Evolutionary conservation across 1,140 invertebrate species (phyloP), one percentile per base, ranked within the genome.

Genomic region (Oncopeltus fasciatus): DNA sequence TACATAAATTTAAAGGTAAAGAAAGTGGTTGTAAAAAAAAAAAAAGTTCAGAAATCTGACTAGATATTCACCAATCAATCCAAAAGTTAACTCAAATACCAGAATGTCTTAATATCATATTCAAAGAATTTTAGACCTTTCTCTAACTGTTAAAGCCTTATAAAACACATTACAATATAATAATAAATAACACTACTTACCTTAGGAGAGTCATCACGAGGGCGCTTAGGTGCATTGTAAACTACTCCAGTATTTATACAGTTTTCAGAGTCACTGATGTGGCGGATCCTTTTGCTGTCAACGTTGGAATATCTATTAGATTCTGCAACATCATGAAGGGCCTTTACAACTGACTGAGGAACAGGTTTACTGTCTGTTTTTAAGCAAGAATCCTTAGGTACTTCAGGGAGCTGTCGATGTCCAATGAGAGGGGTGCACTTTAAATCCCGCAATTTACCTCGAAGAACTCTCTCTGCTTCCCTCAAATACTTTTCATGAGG

Each of bases 401-500:
- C 29, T 26, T 29, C 56, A 21, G 61, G 61, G 26, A 62, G 43
- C 53, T 56, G 51, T 20, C 61, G 51, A 28, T 53, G 33, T 9
- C 24, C 18, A n/a, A 43, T 27, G 28, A 53, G 20, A 8, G 49
- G 20, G 16, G 49, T 63, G 0, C 59, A 64, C 18, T 59, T 57
- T 16, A 66, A 28, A 24, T 67, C 62, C 18, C 58, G 51, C 9
- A 67, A 24, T 57, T 67, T 66, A 27, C 62, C 64, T 51, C 62
- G 60, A 5, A 67, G 58, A n/a, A 57, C 53, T n/a, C n/a, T n/a
- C 64, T 67, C 64, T 16, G 66, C 64, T 64, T 67, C 64, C 8
- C 49, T 63, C 14, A 66, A 59, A 53, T 67, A 67, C 56, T 63
- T 58, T 59, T 66, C 66, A 29, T 67, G 66, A 53, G 20, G 49